phyloP scores from a whole-genome alignment of 1,140 invertebrate species.

The Eciton burchellii region DNA sequence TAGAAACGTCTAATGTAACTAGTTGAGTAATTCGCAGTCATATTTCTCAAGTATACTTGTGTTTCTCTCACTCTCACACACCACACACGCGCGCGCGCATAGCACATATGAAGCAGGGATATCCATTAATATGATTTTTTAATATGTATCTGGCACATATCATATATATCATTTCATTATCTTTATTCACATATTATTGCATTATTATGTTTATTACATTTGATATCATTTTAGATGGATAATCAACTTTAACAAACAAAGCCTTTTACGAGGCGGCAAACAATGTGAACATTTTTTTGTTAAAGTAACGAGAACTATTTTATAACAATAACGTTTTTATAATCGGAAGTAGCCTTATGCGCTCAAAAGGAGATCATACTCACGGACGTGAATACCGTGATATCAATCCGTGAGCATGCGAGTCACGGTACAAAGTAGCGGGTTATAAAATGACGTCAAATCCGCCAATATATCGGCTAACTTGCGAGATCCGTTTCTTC shows the following conservation, averaged over 20 bases:
- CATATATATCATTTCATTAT: neutral
- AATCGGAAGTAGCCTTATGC: slow-evolving; percentile 12
- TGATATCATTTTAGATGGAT: neutral
- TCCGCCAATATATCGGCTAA: neutral
- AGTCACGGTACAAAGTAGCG: slow-evolving; percentile 29
- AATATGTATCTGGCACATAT: neutral
- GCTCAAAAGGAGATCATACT: slow-evolving; percentile 20
- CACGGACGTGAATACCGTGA: too few species aligned
- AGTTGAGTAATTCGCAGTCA: neutral
- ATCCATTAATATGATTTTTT: neutral
- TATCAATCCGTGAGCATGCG: neutral
- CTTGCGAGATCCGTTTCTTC: neutral
- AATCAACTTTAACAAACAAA: neutral
- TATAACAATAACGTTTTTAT: slow-evolving; percentile 22
- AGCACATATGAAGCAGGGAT: too few species aligned
- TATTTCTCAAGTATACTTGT: neutral
- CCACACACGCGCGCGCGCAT: too few species aligned
- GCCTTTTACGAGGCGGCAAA: neutral
- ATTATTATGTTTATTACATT: neutral
- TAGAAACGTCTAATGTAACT: slow-evolving; percentile 3
- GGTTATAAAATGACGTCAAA: slow-evolving; percentile 55
- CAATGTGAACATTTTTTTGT: neutral
- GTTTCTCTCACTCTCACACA: too few species aligned
- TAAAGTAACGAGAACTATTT: neutral
- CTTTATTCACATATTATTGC: neutral